Conservation (phyloP, 1,140 invertebrate genomes). For the Chrysopa pallens region DNA sequence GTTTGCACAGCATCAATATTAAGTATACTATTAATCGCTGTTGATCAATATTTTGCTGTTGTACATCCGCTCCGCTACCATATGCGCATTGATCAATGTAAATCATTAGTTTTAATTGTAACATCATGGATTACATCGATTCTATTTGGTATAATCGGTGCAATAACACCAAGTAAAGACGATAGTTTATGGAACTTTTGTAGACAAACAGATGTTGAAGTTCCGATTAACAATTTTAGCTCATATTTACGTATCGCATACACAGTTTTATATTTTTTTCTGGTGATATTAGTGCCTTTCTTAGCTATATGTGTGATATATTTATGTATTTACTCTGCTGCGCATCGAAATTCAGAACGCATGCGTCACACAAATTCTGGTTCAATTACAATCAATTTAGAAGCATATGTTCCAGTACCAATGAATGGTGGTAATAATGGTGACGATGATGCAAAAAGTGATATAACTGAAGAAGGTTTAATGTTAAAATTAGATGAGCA, state of each 20-base stretch:
- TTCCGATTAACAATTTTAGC: background rate
- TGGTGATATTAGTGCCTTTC: constrained; percentile 47
- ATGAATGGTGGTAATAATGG: background rate
- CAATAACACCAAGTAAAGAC: constrained; percentile 15
- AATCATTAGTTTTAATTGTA: constrained; percentile 47
- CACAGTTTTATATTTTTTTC: constrained; percentile 27
- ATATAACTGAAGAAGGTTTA: background rate
- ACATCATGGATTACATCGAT: constrained; percentile 44
- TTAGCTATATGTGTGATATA: constrained; percentile 50
- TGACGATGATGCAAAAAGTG: background rate
- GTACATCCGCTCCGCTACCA: constrained; percentile 74
- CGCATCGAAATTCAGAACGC: constrained; percentile 45
- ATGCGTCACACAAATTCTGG: constrained; percentile 30
- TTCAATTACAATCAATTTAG: constrained; percentile 8
- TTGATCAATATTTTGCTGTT: constrained; percentile 76
- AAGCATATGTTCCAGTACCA: constrained; percentile 3
- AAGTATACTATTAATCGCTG: constrained; percentile 52
- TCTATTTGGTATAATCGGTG: constrained; percentile 27
- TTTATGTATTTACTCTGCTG: constrained; percentile 49
- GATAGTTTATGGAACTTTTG: constrained; percentile 30
- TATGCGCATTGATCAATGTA: constrained; percentile 50
- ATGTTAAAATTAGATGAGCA: background rate
- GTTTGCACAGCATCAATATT: constrained; percentile 29
- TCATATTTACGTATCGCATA: constrained; percentile 16
- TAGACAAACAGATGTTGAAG: constrained; percentile 18